Conservation (phyloP, 2,113 vertebrate genomes). For the Thermophis baileyi region DNA sequence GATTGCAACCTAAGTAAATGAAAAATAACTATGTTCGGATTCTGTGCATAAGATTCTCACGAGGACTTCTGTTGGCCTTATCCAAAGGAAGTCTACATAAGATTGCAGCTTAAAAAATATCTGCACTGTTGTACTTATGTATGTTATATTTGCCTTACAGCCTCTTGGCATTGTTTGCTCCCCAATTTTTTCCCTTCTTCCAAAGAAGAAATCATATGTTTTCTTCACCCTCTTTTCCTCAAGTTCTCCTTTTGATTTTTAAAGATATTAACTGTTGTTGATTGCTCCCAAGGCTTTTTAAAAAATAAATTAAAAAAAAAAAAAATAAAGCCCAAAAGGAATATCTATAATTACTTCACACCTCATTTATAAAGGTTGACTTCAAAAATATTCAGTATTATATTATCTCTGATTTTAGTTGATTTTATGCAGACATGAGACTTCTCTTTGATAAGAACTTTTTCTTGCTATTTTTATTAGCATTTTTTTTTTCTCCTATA, state of each 20-base stretch:
- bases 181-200: neutral
- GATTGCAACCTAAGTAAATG: neutral
- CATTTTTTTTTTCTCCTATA: constrained; percentile 20
- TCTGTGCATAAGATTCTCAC: neutral
- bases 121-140: neutral
- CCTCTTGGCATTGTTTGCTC: neutral
- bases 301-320: constrained; percentile 34
- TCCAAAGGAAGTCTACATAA: neutral
- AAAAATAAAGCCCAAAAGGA: constrained; percentile 45
- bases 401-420: constrained; percentile 38
- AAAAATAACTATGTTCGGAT: neutral
- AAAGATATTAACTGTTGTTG: constrained; percentile 61
- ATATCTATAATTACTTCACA: constrained; percentile 53
- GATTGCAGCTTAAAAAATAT: neutral
- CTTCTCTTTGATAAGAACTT: constrained; percentile 51
- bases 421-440: constrained; percentile 59
- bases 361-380: constrained; percentile 44
- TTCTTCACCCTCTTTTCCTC: too few relatives aligned
- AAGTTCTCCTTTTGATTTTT: too few relatives aligned
- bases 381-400: constrained; percentile 53
- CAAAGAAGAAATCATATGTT: neutral
- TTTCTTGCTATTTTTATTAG: constrained; percentile 65
- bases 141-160: neutral
- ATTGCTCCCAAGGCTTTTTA: constrained; percentile 60
- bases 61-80: neutral